Evolutionary conservation across 2,797 vertebrate species (phyloP).

Genomic region (Acanthornis magna): DNA sequence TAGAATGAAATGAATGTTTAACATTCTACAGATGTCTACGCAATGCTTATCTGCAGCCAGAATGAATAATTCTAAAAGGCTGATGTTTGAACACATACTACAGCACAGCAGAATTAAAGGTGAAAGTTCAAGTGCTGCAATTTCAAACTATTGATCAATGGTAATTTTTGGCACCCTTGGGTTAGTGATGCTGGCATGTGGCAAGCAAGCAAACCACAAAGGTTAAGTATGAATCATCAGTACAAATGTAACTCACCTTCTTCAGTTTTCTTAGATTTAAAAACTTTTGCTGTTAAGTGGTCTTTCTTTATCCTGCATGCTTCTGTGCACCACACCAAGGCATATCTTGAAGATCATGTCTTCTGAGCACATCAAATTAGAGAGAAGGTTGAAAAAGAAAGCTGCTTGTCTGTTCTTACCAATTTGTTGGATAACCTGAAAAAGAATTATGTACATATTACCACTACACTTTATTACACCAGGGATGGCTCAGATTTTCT

Average conservation of each 20-base stretch:
- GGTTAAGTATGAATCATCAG: constrained; percentile 64
- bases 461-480: neutral
- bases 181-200: constrained; percentile 38
- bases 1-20: neutral
- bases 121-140: constrained; percentile 66
- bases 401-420: neutral
- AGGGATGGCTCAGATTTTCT: neutral
- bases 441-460: neutral
- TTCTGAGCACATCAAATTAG: neutral
- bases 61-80: constrained; percentile 61
- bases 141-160: constrained; percentile 71
- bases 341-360: neutral
- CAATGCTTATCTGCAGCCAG: constrained; percentile 36
- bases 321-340: neutral
- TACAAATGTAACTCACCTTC: neutral
- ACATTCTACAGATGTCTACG: constrained; percentile 32
- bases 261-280: constrained; percentile 1
- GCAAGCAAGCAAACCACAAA: constrained; percentile 48
- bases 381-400: neutral
- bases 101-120: constrained; percentile 60
- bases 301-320: neutral
- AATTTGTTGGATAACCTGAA: rapidly evolving
- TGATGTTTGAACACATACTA: constrained; percentile 42
- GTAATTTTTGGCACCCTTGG: constrained; percentile 55
- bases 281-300: neutral